Evolutionary conservation across 2,888 invertebrate genomes (phyloP).

Genomic region (Luperina testacea): DNA sequence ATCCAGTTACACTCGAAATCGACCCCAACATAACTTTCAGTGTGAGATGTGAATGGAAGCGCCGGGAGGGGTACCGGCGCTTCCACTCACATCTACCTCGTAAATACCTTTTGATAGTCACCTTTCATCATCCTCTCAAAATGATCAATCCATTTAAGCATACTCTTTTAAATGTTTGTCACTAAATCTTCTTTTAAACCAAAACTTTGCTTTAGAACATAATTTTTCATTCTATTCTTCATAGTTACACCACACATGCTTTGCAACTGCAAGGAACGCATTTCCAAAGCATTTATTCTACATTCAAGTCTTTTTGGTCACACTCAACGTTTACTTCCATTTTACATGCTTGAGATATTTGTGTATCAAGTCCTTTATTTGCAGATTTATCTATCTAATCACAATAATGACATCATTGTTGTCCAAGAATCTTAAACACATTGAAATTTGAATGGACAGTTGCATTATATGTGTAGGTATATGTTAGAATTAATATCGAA

Average conservation of each 20-base stretch:
- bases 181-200: neutral
- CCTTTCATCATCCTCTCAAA: neutral
- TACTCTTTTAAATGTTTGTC: neutral
- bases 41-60: no score
- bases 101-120: neutral
- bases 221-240: neutral
- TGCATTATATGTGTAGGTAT: no score
- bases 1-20: no score
- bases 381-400: neutral
- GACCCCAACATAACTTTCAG: no score
- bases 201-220: neutral
- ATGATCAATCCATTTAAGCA: neutral
- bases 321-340: neutral
- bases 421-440: neutral
- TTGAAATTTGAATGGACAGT: slow-evolving; percentile 2
- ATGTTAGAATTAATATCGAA: no score
- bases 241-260: neutral
- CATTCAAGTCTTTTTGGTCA: neutral
- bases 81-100: neutral
- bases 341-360: neutral
- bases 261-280: neutral
- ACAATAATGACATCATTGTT: neutral
- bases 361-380: neutral
- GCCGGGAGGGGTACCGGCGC: no score
- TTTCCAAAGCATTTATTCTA: neutral